Percentiles rank a stretch among this genome's conserved stretches.
These are phyloP conservation scores for Drosophila ambigua DNA, from an alignment of 1,140 invertebrate genomes.

Conservation along the genomic window DNA sequence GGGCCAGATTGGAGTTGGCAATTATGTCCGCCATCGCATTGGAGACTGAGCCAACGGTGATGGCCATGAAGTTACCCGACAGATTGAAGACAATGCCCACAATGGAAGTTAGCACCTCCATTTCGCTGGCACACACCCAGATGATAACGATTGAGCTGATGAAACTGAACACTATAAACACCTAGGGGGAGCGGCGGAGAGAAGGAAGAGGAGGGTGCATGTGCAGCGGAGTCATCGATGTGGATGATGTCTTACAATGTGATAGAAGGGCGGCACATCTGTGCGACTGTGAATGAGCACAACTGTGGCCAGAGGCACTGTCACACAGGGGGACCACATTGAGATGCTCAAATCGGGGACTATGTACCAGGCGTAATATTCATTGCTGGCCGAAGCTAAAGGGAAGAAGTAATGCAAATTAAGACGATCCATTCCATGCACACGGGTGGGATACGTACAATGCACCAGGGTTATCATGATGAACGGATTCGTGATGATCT, in stretches of 20 bases:
- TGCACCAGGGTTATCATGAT: conserved; percentile 31
- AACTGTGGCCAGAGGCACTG: conserved; percentile 40
- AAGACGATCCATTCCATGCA: neutral
- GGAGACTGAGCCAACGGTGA: conserved; percentile 28
- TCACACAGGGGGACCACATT: conserved; percentile 33
- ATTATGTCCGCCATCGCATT: conserved; percentile 42
- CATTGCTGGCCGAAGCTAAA: conserved; percentile 27
- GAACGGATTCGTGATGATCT: conserved; percentile 48
- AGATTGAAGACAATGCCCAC: conserved; percentile 39
- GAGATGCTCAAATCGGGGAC: conserved; percentile 3
- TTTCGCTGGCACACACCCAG: conserved; percentile 34
- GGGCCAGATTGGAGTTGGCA: conserved; percentile 37
- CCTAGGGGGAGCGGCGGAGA: neutral
- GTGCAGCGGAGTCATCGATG: too few species aligned
- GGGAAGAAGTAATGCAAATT: neutral
- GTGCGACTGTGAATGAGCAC: conserved; percentile 47
- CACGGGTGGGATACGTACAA: conserved; percentile 12
- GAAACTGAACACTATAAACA: conserved; percentile 31
- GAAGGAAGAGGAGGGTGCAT: neutral
- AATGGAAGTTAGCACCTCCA: conserved; percentile 46
- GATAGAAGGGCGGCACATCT: conserved; percentile 50
- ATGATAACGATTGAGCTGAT: conserved; percentile 41
- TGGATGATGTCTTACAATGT: conserved; percentile 26
- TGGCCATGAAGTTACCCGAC: conserved; percentile 46
- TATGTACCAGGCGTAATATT: conserved; percentile 26